These are phyloP conservation scores for Macrophya alboannulata DNA, from an alignment of 2,888 invertebrate genomes.

Conservation along the genomic window DNA sequence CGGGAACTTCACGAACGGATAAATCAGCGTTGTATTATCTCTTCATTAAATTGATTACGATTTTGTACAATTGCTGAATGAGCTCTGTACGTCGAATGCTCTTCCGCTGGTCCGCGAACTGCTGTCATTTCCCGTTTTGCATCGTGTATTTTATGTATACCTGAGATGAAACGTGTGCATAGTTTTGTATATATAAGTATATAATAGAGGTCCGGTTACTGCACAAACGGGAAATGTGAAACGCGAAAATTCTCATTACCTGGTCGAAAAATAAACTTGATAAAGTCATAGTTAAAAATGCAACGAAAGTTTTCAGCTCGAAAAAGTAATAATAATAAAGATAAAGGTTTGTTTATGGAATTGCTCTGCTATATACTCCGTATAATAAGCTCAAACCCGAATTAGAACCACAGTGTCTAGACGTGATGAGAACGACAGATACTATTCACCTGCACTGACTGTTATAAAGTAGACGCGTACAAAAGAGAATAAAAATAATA, in stretches of 20 bases:
- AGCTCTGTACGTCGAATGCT: background rate
- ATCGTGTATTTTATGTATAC: background rate
- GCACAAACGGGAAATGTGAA: background rate
- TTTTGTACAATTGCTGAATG: no score
- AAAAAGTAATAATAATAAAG: slow-evolving; percentile 30
- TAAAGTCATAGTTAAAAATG: slow-evolving; percentile 33
- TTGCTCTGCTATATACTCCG: background rate
- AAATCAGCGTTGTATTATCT: slow-evolving; percentile 15
- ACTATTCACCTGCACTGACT: background rate
- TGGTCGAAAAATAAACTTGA: slow-evolving; percentile 29
- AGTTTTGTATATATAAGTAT: background rate
- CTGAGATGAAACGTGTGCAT: background rate
- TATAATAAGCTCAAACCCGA: slow-evolving; percentile 4
- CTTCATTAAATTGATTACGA: background rate
- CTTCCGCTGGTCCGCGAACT: background rate
- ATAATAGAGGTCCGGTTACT: slow-evolving; percentile 1
- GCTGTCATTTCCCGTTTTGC: background rate
- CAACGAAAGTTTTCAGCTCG: slow-evolving; percentile 18
- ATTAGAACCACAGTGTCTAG: slow-evolving; percentile 38
- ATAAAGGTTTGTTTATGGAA: slow-evolving; percentile 38
- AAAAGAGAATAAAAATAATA: background rate
- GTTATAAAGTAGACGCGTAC: background rate
- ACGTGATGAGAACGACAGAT: slow-evolving; percentile 19
- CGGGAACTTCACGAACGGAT: background rate
- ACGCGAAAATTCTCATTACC: slow-evolving; percentile 34